Evolutionary conservation across 2,113 vertebrate genomes (phyloP).

Genomic region (Procavia capensis): DNA sequence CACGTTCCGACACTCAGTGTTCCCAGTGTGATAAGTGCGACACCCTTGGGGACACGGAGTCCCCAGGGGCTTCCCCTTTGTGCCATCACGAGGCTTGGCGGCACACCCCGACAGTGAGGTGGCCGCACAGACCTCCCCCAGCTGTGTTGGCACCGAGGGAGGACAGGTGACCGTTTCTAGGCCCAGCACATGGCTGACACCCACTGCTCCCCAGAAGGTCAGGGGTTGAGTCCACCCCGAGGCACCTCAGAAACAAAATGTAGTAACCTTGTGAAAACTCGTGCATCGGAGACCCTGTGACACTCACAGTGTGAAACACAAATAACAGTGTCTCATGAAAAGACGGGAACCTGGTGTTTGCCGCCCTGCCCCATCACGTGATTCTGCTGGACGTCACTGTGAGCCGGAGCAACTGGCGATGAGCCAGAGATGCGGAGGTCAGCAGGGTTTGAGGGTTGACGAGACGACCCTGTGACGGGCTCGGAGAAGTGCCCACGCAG

Average conservation of each 20-base stretch:
- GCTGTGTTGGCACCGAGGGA: not conserved
- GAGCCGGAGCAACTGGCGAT: too few species aligned
- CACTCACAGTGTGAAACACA: too few species aligned
- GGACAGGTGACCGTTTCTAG: not conserved
- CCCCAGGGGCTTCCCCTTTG: not conserved
- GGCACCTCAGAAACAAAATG: not conserved
- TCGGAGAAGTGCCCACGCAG: not conserved
- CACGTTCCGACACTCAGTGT: accelerated
- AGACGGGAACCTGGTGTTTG: too few species aligned
- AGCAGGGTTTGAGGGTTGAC: slow-evolving; percentile 17
- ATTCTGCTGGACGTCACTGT: too few species aligned
- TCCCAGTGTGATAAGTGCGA: accelerated
- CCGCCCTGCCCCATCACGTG: too few species aligned
- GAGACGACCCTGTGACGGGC: not conserved
- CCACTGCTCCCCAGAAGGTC: not conserved
- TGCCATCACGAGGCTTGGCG: too few species aligned
- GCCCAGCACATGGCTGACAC: not conserved
- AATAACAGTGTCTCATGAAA: too few species aligned
- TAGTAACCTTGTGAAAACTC: not conserved
- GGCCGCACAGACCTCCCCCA: not conserved
- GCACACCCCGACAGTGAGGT: too few species aligned
- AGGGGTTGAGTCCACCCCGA: not conserved
- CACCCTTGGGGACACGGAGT: not conserved
- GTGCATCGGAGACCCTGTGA: not conserved
- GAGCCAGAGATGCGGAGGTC: too few species aligned